Evolutionary conservation across 2,113 vertebrate species (phyloP).

Genomic region (Nyctibius bracteatus): DNA sequence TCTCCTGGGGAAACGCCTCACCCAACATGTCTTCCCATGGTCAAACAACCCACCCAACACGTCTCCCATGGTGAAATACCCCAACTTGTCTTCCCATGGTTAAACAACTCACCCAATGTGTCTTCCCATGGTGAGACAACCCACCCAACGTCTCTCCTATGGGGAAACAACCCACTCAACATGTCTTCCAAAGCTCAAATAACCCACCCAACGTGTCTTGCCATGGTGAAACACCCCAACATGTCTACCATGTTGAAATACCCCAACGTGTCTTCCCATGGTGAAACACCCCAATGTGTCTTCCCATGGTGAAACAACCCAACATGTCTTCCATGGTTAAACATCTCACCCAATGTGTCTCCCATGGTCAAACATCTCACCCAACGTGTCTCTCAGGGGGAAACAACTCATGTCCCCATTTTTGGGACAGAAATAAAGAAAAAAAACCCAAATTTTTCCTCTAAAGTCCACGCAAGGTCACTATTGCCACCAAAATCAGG

Average conservation of each 20-base stretch:
- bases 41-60: fast-evolving
- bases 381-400: background rate
- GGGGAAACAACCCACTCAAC: background rate
- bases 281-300: too few species aligned
- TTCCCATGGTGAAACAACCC: too few species aligned
- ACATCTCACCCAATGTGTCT: background rate
- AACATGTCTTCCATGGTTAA: too few species aligned
- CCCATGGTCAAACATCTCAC: background rate
- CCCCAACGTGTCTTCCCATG: background rate
- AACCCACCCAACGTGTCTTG: background rate
- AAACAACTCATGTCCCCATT: background rate
- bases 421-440: background rate
- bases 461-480: background rate
- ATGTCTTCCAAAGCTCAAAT: background rate
- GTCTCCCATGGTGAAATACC: background rate
- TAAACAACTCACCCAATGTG: background rate
- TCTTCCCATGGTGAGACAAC: too few species aligned
- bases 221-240: background rate
- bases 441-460: too few species aligned
- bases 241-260: too few species aligned
- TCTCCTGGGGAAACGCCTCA: background rate
- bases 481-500: background rate
- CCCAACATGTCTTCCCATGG: too few species aligned
- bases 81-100: background rate
- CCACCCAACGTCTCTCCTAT: background rate